These are phyloP conservation scores for Empis stercorea DNA, from an alignment of 2,888 invertebrate species.

Conservation along the genomic window DNA sequence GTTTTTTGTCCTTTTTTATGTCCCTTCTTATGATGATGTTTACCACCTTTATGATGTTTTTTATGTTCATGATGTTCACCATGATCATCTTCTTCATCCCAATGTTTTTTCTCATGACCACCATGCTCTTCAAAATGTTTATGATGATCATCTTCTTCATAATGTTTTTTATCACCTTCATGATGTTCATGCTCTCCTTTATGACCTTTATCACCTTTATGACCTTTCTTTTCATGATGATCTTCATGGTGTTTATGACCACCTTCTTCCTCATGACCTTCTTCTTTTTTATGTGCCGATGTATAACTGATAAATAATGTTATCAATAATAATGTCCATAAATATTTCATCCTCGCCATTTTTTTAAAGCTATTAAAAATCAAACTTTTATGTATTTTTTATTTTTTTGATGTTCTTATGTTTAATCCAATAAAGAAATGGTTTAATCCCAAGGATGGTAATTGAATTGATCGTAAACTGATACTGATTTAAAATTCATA, in stretches of 20 bases:
- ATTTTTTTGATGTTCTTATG: too few species aligned
- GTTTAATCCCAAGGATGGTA: too few species aligned
- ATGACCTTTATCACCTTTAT: conserved; percentile 68
- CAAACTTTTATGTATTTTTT: too few species aligned
- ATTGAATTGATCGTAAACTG: too few species aligned
- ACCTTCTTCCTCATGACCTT: conserved; percentile 23
- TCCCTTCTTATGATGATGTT: conserved; percentile 68
- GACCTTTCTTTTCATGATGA: conserved; percentile 41
- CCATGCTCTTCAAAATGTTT: conserved; percentile 66
- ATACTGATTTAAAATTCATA: too few species aligned
- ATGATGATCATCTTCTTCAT: conserved; percentile 65
- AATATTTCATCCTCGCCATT: background rate
- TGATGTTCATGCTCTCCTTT: conserved; percentile 29
- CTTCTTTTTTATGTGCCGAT: background rate
- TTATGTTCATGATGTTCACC: conserved; percentile 66
- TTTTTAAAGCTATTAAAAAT: too few species aligned
- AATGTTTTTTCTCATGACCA: conserved; percentile 68
- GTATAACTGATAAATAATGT: background rate
- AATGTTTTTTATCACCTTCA: conserved; percentile 49
- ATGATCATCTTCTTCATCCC: conserved; percentile 61
- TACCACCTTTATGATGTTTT: conserved; percentile 65
- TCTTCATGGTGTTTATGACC: conserved; percentile 28
- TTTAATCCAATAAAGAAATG: too few species aligned
- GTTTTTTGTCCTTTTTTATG: conserved; percentile 78
- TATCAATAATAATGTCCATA: background rate